Evolutionary conservation across 1,140 invertebrate species (phyloP), one percentile per base, ranked within the genome.

Genomic region (Neoseiulus cucumeris): DNA sequence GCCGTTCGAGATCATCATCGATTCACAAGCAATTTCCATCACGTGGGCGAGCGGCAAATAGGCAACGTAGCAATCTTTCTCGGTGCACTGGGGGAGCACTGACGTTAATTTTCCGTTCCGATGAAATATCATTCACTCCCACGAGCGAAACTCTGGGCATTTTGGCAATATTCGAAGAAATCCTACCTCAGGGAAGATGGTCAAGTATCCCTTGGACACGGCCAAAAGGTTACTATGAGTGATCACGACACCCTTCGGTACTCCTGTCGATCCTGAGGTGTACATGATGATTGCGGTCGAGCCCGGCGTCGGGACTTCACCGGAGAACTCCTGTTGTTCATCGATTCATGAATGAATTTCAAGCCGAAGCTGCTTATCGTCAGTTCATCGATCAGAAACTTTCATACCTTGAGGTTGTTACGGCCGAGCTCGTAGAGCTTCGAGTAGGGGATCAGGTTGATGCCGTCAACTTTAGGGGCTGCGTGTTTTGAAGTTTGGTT

Each of bases 371-470:
- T 44, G n/a, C n/a, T 44, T 44, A 44, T 44, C 42, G n/a, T 44
- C n/a, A n/a, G n/a, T n/a, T n/a, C n/a, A n/a, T n/a, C n/a, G n/a
- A n/a, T n/a, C n/a, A n/a, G n/a, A n/a, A n/a, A n/a, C n/a, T n/a
- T 14, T 22, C 14, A 18, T 25, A 59, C 51, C 51, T 59, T 25
- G 69, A 74, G 65, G 1, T 76, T 76, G 42, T 71, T 68, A 41
- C 72, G 68, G 55, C 80, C 80, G 66, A 74, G 74, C 20, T 77
- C 69, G 18, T 82, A 67, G 7, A 82, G 75, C 66, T 81, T 75
- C 64, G 80, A 77, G 72, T 84, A 87, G 1, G 81, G 79, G 64
- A 85, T 69, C 55, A 88, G 82, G 47, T 78, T 76, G 42, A 86
- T 81, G 66, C 80, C 81, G 9, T 82, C 80, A 25, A 59, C 22